A percentile compares a stretch with the other conserved stretches of the same genome.
These are phyloP conservation scores for Linepithema humile DNA, from an alignment of 1,140 invertebrate species.

Conservation along the genomic window DNA sequence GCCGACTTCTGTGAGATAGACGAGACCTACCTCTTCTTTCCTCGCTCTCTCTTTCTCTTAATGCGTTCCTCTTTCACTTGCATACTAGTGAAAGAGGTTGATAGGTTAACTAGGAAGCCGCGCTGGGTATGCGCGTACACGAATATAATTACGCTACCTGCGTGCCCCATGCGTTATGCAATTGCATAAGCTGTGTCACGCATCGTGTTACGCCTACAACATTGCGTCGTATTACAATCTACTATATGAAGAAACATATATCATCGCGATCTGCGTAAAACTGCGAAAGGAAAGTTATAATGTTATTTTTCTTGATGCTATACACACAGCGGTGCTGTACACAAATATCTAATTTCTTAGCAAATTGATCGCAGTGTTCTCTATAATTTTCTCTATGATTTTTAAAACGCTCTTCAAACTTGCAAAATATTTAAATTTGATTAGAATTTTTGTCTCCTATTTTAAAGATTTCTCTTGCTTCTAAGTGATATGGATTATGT, in stretches of 20 bases:
- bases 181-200: slow-evolving; percentile 61
- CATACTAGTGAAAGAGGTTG: slow-evolving; percentile 47
- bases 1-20: neutral
- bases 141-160: slow-evolving; percentile 66
- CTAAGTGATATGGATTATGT: neutral
- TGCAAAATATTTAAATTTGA: neutral
- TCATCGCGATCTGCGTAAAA: neutral
- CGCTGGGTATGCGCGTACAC: slow-evolving; percentile 52
- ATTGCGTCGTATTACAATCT: neutral
- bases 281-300: neutral
- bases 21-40: slow-evolving; percentile 14
- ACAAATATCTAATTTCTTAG: too few species aligned
- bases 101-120: slow-evolving; percentile 76
- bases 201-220: slow-evolving; percentile 65
- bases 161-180: slow-evolving; percentile 60
- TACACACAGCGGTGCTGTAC: neutral
- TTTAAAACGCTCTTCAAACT: neutral
- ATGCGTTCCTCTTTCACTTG: neutral
- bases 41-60: slow-evolving; percentile 14
- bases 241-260: neutral
- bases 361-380: too few species aligned
- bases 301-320: neutral
- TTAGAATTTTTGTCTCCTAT: neutral
- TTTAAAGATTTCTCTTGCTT: neutral
- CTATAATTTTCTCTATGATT: too few species aligned